Base-by-base conservation (phyloP, 2,888 invertebrate genomes). In the Caenorhabditis panamensis region DNA sequence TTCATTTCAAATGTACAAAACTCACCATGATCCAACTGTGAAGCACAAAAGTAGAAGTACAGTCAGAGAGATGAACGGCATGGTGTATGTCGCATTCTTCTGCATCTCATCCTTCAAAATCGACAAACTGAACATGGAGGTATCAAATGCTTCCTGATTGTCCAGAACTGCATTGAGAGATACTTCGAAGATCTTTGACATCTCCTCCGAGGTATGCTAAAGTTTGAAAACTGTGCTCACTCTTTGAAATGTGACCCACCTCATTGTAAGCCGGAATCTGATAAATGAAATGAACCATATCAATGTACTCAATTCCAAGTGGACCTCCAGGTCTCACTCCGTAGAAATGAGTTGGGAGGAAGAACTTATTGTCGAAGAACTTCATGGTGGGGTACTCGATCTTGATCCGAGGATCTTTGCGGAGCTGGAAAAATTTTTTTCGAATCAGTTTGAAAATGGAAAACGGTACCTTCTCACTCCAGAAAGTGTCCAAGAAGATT, bases 61-160 rank as follows among this genome's bases (percentile, higher is more conserved):
- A 5, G 90, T 90, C 1, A 91, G 68, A 0, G 90, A 87, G 36
- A 90, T 89, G 73, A 87, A 90, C 0, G 90, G 90, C 49, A 90
- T 78, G 6, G 90, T 90, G 79, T 90, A 90, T 5, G 88, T 89
- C 13, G 90, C 89, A 77, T 90, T 90, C 81, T 90, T 91, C 62
- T 86, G 84, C 88, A 90, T 89, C 75, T 90, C 90, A 31, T 88
- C 85, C 82, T 89, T 89, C 56, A 90, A 77, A 67, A 90, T 90
- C 6, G 89, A 84, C 24, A 90, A 53, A 61, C 88, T 88, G 76
- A 86, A 86, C 76, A 86, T 82, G 8, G 85, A 82, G 6, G 84
- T 84, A 9, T 81, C 82, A 37, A 86, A 84, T 1, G 71, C 71
- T 1, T 58, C 75, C 51, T 87, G 79, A 13, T 80, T 79, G 9